Percentiles rank a stretch among this genome's conserved stretches.
These are phyloP conservation scores for Criorhina ranunculi DNA, from an alignment of 2,888 invertebrate species.

Conservation along the genomic window DNA sequence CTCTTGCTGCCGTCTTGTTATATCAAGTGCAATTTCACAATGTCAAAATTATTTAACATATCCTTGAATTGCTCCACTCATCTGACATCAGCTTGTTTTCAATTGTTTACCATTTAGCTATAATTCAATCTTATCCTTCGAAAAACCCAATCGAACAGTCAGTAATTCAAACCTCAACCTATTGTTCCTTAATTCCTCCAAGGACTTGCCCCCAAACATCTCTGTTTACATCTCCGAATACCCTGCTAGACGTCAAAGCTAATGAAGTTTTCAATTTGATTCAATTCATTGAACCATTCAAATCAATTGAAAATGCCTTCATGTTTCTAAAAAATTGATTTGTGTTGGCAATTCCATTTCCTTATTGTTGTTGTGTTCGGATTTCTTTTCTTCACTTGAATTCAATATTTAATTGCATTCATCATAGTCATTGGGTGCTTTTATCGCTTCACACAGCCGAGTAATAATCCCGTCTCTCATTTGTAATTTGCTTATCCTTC, in stretches of 20 bases:
- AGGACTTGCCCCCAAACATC: background rate
- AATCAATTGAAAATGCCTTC: slow-evolving; percentile 1
- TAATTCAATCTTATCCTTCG: background rate
- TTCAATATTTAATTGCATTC: slow-evolving; percentile 53
- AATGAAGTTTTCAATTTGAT: slow-evolving; percentile 19
- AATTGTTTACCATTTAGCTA: background rate
- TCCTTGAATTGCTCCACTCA: no score
- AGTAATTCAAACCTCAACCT: background rate
- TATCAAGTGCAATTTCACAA: no score
- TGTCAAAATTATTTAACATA: no score
- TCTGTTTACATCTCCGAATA: background rate
- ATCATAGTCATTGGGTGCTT: slow-evolving; percentile 35
- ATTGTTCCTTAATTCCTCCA: background rate
- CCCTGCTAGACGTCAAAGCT: background rate
- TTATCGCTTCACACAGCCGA: slow-evolving; percentile 31
- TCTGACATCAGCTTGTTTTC: no score
- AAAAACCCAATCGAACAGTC: background rate
- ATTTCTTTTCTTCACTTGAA: slow-evolving; percentile 19
- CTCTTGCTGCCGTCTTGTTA: no score
- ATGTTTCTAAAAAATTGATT: no score
- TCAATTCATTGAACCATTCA: slow-evolving; percentile 10
- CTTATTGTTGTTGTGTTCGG: no score
- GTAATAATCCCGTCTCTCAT: slow-evolving; percentile 24
- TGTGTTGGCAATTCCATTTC: no score
- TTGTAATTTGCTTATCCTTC: slow-evolving; percentile 27